Evolutionary conservation across 2,888 invertebrate genomes (phyloP).

Genomic region (Torymus texanus): DNA sequence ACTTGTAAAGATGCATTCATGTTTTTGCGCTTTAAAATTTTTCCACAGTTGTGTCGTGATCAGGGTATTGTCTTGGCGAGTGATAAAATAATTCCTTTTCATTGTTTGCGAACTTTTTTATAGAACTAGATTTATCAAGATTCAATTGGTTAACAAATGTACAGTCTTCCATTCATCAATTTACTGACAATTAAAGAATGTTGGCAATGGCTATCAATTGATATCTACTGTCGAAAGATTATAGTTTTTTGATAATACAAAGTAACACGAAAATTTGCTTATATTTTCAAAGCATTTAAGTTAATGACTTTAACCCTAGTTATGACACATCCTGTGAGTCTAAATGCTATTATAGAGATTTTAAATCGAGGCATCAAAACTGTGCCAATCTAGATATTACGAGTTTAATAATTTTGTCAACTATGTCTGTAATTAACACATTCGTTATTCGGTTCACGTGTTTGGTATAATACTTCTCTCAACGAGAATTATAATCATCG

Average conservation of each 20-base stretch:
- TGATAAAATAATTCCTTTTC: too few relatives aligned
- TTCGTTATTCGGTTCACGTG: constrained; percentile 3
- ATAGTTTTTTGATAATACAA: too few relatives aligned
- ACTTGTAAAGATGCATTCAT: constrained; percentile 54
- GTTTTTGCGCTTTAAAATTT: constrained; percentile 42
- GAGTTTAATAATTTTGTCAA: background rate
- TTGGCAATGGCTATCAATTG: too few relatives aligned
- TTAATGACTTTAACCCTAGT: constrained; percentile 21
- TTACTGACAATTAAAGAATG: background rate
- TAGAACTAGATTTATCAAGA: constrained; percentile 9
- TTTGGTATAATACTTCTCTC: background rate
- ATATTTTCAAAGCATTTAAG: background rate
- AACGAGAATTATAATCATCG: too few relatives aligned
- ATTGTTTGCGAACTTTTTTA: too few relatives aligned
- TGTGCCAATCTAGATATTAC: constrained; percentile 12
- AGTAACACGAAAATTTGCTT: too few relatives aligned
- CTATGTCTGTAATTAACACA: background rate
- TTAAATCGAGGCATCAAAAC: constrained; percentile 13
- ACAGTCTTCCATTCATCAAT: background rate
- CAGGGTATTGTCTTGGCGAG: constrained; percentile 8
- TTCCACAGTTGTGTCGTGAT: constrained; percentile 28
- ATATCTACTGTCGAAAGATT: too few relatives aligned
- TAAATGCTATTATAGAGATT: constrained; percentile 25
- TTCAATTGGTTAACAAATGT: background rate
- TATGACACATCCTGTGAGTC: constrained; percentile 28